These are phyloP conservation scores for Epinephelus malabaricus DNA, from an alignment of 2,797 vertebrate species.

Conservation along the genomic window DNA sequence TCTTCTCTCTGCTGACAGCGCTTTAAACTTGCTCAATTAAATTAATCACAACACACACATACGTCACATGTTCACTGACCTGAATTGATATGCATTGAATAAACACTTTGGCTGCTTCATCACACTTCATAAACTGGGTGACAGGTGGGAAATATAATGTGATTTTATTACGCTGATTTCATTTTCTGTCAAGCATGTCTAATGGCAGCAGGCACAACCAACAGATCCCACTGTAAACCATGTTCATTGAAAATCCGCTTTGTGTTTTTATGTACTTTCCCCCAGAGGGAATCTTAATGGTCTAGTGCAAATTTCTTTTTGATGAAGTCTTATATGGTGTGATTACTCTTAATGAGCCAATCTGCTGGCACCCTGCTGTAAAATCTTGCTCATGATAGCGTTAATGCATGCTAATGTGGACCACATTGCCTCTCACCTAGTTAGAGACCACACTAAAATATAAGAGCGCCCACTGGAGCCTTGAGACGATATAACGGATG, in stretches of 20 bases:
- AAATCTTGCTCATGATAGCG: constrained; percentile 42
- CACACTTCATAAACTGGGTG: constrained; percentile 33
- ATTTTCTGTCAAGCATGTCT: constrained; percentile 9
- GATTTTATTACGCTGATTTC: constrained; percentile 39
- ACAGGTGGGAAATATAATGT: constrained; percentile 39
- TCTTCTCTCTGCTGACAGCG: constrained; percentile 17
- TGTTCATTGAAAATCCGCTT: constrained; percentile 19
- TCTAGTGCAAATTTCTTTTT: constrained; percentile 58
- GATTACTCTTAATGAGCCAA: constrained; percentile 71
- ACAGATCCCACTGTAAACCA: constrained; percentile 22
- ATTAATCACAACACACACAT: neutral
- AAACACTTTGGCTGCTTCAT: constrained; percentile 43
- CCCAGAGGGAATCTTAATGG: constrained; percentile 36
- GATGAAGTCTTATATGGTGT: constrained; percentile 61
- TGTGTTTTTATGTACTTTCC: constrained; percentile 15
- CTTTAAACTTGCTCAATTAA: neutral
- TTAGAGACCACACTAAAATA: constrained; percentile 12
- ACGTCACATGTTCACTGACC: constrained; percentile 34
- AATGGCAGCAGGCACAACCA: neutral
- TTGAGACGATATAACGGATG: neutral
- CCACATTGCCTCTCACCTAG: constrained; percentile 41
- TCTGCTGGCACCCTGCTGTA: constrained; percentile 55
- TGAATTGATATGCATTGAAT: constrained; percentile 53
- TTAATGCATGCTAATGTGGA: constrained; percentile 54
- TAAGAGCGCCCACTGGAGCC: constrained; percentile 9